Conservation (phyloP, 2,113 vertebrate species). For the Indicator indicator region DNA sequence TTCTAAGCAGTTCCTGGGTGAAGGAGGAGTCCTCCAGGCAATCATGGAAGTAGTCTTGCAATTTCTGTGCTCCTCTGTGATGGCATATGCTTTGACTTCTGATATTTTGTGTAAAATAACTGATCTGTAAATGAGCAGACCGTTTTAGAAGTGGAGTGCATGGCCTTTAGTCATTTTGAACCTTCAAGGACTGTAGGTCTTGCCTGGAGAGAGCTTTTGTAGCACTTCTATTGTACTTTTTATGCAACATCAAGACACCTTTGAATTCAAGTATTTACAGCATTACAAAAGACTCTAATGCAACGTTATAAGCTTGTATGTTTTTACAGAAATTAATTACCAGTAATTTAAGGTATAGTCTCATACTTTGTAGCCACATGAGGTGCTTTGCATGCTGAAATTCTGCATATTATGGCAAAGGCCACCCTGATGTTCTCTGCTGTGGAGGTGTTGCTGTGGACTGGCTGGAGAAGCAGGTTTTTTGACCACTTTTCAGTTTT, state of each 20-base stretch:
- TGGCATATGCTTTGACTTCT: background rate
- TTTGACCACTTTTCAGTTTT: background rate
- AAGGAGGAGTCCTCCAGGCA: background rate
- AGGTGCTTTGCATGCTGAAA: background rate
- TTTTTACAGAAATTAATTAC: background rate
- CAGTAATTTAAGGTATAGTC: background rate
- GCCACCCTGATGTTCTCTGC: background rate
- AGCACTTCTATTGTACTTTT: background rate
- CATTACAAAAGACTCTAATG: background rate
- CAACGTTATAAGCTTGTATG: background rate
- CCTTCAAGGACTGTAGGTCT: background rate
- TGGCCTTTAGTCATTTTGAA: background rate
- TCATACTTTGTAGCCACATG: background rate
- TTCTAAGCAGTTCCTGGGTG: background rate
- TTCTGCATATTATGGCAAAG: background rate
- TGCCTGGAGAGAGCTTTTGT: background rate
- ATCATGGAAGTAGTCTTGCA: background rate
- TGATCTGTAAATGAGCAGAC: background rate
- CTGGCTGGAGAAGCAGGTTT: background rate
- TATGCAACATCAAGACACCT: background rate
- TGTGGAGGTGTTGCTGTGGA: background rate
- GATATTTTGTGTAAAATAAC: background rate
- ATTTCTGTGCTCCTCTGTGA: fast-evolving
- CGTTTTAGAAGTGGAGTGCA: background rate
- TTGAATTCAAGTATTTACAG: background rate